Evolutionary conservation across 2,797 vertebrate genomes (phyloP), one percentile per base, ranked within the genome.

Genomic region (Avahi laniger): DNA sequence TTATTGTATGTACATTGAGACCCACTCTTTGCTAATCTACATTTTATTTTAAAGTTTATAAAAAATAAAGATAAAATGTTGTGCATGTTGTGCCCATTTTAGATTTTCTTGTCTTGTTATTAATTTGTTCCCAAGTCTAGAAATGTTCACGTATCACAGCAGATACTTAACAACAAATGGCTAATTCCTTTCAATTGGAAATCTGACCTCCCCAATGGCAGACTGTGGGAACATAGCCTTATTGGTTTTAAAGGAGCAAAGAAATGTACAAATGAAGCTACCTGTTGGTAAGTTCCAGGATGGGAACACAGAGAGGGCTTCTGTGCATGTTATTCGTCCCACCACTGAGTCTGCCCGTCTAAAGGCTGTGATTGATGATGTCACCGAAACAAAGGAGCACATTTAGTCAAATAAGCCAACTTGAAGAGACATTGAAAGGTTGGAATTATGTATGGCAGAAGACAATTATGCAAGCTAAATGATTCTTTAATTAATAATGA

Each of bases 401-500:
- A 96, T 98, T 98, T 98, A 98, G 95, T 97, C 97, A 98, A 97
- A 98, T 96, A 98, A 98, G 86, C 88, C 93, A 97, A 96, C 97
- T 96, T 97, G 93, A 98, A 98, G 97, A 98, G 97, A 97, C 95
- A 92, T 70, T 97, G 98, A 98, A 98, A 97, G 97, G 96, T 96
- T 98, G 98, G 97, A 97, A 98, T 98, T 98, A 98, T 69, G 93
- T 97, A 97, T 95, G 97, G 97, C 97, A 98, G 98, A 98, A 98
- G 97, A 98, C 96, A 98, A 94, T 98, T 98, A 98, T 94, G 96
- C 98, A 98, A 98, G 97, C 94, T 92, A 97, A 98, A 98, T 87
- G 91, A 97, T 98, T 98, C 95, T 98, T 98, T 97, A 98, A 91
- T 98, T 98, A 98, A 98, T 98, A 98, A 98, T 98, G 97, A 98